Conservation (phyloP, 2,888 invertebrate species). For the Auanema sp. region DNA sequence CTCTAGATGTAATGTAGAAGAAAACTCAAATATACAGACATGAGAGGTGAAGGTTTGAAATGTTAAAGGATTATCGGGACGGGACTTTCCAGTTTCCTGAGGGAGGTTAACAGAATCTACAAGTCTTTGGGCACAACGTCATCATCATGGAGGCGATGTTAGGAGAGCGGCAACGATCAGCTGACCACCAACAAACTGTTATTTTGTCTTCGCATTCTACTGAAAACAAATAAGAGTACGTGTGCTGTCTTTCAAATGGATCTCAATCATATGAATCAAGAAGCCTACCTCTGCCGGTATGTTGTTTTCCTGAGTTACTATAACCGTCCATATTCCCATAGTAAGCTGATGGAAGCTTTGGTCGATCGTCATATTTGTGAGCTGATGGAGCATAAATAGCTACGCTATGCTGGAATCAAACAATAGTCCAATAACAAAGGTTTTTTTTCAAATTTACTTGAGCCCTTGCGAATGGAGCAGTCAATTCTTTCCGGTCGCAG, state of each 20-base stretch:
- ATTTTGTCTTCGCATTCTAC: constrained; percentile 60
- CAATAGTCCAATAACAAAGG: neutral
- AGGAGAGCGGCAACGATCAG: constrained; percentile 59
- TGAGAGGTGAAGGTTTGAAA: too few species aligned
- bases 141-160: constrained; percentile 61
- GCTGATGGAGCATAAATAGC: constrained; percentile 33
- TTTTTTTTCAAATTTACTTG: constrained; percentile 18
- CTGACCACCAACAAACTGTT: constrained; percentile 64
- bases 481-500: constrained; percentile 45
- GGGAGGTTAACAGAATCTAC: constrained; percentile 53
- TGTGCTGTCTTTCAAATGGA: neutral
- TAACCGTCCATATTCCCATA: constrained; percentile 20
- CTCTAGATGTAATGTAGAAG: too few species aligned
- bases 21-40: too few species aligned
- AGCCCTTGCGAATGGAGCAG: constrained; percentile 46
- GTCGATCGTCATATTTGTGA: constrained; percentile 39
- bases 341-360: constrained; percentile 31
- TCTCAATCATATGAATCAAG: too few species aligned
- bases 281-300: too few species aligned
- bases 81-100: too few species aligned
- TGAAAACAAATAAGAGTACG: neutral
- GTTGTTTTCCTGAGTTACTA: constrained; percentile 7
- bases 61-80: too few species aligned
- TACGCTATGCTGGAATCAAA: constrained; percentile 27
- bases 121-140: constrained; percentile 60